Base-by-base conservation (phyloP, 2,888 invertebrate species). In the Portevinia maculata region DNA sequence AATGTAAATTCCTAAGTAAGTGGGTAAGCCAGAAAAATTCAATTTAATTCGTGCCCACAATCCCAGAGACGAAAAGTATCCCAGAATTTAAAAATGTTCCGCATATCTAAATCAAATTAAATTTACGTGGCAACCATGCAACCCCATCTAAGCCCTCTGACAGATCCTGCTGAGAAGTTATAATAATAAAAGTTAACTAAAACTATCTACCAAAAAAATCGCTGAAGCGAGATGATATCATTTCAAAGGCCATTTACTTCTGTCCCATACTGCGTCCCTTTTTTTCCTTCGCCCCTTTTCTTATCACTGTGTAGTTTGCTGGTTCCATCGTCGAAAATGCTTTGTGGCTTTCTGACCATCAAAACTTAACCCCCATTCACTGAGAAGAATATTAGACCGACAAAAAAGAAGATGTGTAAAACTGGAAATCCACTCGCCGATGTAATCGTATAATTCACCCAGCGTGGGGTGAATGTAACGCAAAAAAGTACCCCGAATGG, bases 361-460 rank as follows among this genome's bases (percentile, higher is more conserved):
- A 44, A 17, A 55, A 78, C 76, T 78, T 62, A 62, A 70, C 48
- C 76, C 48, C 55, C 62, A 67, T 41, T 46, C 24, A 37, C 65
- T 34, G 39, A 15, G 60, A 52, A 50, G 30, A 74, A 64, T 65
- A 41, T 41, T 59, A 37, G 52, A 73, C 41, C 24, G n/a, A 79
- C 39, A 64, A 70, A 55, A 41, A 69, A 41, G 52, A 71, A 78
- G 59, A 53, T 67, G 53, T 50, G 39, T n/a, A 71, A 57, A 57
- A 17, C 64, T 64, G 50, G 39, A 64, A 73, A 73, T 67, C 65
- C 65, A 74, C 73, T 79, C 48, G 71, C 52, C 53, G 48, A 79
- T 74, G 74, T 74, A 79, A 79, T 79, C 79, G 59, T 79, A 79
- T 79, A 79, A 79, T 74, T 79, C 74, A 79, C 74, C 74, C 79